phyloP scores from a whole-genome alignment of 2,797 vertebrate species.

The Myripristis murdjan region DNA sequence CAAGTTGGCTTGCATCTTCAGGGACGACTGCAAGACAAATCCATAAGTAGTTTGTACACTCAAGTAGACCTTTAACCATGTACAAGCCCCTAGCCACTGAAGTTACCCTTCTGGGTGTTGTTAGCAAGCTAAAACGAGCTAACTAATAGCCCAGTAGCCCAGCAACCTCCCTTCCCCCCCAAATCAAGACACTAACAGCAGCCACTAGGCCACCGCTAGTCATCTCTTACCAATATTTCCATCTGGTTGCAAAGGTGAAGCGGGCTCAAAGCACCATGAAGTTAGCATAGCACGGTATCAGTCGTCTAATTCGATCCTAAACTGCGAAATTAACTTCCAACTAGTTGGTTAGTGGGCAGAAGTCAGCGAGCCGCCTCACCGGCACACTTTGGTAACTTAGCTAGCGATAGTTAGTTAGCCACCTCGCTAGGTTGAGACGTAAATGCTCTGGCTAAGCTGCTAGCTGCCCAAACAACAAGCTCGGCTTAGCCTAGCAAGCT shows the following conservation, averaged over 20 bases:
- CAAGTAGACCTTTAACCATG: constrained; percentile 14
- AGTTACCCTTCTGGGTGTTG: constrained; percentile 17
- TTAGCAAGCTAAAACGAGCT: constrained; percentile 27
- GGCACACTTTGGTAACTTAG: constrained; percentile 65
- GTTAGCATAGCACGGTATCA: constrained; percentile 68
- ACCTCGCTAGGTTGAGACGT: constrained; percentile 66
- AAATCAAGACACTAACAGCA: constrained; percentile 75
- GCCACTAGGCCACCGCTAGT: constrained; percentile 84
- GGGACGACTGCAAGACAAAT: constrained; percentile 56
- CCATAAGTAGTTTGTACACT: constrained; percentile 48
- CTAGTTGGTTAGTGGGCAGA: background rate
- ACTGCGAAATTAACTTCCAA: constrained; percentile 44
- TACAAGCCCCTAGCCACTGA: background rate
- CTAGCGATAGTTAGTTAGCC: constrained; percentile 77
- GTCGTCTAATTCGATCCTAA: background rate
- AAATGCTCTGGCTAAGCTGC: constrained; percentile 72
- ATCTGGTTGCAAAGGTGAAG: constrained; percentile 76
- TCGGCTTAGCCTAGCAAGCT: constrained; percentile 83
- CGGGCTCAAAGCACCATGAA: constrained; percentile 72
- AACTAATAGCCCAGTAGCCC: constrained; percentile 40
- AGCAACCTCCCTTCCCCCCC: constrained; percentile 67
- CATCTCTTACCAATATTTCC: constrained; percentile 80
- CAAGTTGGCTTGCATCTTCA: constrained; percentile 75
- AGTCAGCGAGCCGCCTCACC: constrained; percentile 31
- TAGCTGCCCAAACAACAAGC: constrained; percentile 84